Percentiles rank a stretch among this genome's conserved stretches.
Evolutionary conservation across 2,797 vertebrate genomes (phyloP).

Genomic region (Eulemur albifrons): DNA sequence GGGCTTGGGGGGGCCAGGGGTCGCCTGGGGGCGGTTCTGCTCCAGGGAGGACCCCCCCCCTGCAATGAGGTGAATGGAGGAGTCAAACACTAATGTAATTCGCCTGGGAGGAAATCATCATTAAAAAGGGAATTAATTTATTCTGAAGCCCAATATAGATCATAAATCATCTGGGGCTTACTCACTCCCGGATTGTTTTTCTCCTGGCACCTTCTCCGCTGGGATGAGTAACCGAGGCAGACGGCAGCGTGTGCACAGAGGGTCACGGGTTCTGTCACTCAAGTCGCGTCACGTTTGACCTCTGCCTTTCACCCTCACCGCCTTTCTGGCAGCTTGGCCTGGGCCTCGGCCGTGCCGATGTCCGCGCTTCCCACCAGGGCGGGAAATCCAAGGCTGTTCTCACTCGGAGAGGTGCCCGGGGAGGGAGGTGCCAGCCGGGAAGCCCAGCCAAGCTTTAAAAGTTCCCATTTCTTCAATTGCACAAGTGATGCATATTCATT

Average conservation of each 20-base stretch:
- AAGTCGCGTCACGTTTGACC: too few relatives aligned
- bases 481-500: background rate
- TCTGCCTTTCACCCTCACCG: background rate
- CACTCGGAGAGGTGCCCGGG: background rate
- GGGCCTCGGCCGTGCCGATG: background rate
- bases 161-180: background rate
- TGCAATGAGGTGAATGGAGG: too few relatives aligned
- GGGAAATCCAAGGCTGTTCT: background rate
- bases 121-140: slow-evolving; percentile 25
- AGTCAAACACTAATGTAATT: background rate
- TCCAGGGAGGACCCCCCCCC: background rate
- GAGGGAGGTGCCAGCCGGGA: background rate
- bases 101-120: background rate
- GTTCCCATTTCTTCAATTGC: background rate
- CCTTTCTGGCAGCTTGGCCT: background rate
- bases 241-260: accelerated
- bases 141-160: background rate
- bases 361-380: background rate
- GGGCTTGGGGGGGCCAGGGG: background rate
- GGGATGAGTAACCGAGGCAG: background rate
- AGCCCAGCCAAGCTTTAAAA: background rate
- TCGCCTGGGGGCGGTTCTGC: background rate
- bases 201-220: background rate
- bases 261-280: too few relatives aligned
- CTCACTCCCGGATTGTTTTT: background rate